Percentiles rank a stretch among this genome's conserved stretches.
Evolutionary conservation across 2,888 invertebrate species (phyloP).

Genomic region (Leptopilina myrica): DNA sequence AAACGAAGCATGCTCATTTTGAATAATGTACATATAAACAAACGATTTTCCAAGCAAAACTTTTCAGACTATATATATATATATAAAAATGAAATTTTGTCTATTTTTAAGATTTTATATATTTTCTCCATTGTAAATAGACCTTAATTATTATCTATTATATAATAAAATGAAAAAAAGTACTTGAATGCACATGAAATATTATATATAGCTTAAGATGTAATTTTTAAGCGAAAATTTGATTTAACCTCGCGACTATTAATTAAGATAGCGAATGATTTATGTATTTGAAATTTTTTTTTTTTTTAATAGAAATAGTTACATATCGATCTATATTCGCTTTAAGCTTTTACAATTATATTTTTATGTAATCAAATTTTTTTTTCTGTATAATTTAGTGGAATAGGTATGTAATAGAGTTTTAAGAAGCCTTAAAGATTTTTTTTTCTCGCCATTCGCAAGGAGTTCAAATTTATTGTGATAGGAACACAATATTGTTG

Average conservation of each 20-base stretch:
- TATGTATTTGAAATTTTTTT: constrained; percentile 48
- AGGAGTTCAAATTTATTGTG: constrained; percentile 53
- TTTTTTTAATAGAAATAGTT: constrained; percentile 48
- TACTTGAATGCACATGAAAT: constrained; percentile 65
- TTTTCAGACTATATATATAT: constrained; percentile 15
- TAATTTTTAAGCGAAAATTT: constrained; percentile 51
- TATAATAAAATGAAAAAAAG: constrained; percentile 59
- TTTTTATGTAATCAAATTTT: constrained; percentile 64
- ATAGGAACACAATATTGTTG: constrained; percentile 5
- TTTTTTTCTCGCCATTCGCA: constrained; percentile 46
- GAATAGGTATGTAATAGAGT: constrained; percentile 59
- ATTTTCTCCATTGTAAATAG: constrained; percentile 70
- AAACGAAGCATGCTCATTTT: constrained; percentile 36
- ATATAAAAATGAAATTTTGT: constrained; percentile 17
- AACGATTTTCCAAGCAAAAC: constrained; percentile 28
- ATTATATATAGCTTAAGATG: constrained; percentile 46
- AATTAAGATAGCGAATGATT: constrained; percentile 46
- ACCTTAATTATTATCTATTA: constrained; percentile 70
- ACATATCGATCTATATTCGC: constrained; percentile 53
- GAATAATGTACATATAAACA: constrained; percentile 7
- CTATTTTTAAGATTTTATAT: constrained; percentile 67
- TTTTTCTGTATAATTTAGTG: constrained; percentile 66
- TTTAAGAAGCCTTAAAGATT: constrained; percentile 62
- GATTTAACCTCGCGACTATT: constrained; percentile 47
- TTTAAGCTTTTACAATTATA: constrained; percentile 45